These are phyloP conservation scores for Escarpia spicata DNA, from an alignment of 2,888 invertebrate species.

Conservation along the genomic window DNA sequence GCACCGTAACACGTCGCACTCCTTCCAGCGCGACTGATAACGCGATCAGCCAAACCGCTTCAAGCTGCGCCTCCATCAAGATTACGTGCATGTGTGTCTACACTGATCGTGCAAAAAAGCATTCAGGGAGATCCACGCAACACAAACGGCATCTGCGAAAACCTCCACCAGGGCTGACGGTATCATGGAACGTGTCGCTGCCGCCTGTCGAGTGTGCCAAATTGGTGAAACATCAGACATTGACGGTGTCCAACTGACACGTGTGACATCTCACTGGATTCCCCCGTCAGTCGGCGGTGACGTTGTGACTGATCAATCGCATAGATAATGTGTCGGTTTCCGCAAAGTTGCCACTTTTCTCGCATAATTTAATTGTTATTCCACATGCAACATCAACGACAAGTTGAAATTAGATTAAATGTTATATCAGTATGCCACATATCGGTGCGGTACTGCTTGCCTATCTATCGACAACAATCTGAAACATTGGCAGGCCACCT, in stretches of 20 bases:
- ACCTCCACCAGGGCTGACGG: background rate
- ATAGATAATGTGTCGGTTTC: background rate
- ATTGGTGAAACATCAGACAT: conserved; percentile 3
- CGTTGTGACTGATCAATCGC: background rate
- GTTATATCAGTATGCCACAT: conserved; percentile 6
- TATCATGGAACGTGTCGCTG: background rate
- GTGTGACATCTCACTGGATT: conserved; percentile 5
- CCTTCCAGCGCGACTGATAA: background rate
- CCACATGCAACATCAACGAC: background rate
- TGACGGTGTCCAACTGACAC: background rate
- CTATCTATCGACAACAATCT: background rate
- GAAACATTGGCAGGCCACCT: background rate
- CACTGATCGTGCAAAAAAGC: background rate
- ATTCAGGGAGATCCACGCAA: background rate
- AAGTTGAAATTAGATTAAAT: conserved; percentile 8
- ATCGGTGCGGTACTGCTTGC: background rate
- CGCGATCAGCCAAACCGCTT: background rate
- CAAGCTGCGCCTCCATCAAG: background rate
- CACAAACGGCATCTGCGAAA: conserved; percentile 6
- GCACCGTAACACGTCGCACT: background rate
- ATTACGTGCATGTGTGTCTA: background rate
- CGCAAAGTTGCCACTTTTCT: background rate
- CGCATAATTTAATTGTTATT: conserved; percentile 10
- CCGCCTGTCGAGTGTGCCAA: background rate
- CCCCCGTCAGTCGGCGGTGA: background rate